phyloP scores from a whole-genome alignment of 2,888 invertebrate species.

The Ypsolopha sequella region DNA sequence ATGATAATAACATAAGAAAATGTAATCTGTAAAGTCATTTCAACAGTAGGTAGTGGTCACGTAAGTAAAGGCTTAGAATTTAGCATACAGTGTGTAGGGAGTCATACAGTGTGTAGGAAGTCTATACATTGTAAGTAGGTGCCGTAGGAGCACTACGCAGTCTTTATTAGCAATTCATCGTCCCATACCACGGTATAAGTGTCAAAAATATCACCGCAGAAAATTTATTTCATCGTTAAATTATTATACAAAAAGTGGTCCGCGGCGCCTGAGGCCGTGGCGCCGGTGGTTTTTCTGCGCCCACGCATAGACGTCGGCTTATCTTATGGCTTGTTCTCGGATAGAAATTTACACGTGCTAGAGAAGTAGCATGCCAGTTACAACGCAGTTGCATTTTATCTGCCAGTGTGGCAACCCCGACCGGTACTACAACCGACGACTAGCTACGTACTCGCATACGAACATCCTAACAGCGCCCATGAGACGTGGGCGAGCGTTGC shows the following conservation, averaged over 20 bases:
- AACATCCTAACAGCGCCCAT: conserved; percentile 47
- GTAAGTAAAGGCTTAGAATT: neutral
- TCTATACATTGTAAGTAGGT: conserved; percentile 33
- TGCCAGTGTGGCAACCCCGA: conserved; percentile 36
- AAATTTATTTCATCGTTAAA: conserved; percentile 17
- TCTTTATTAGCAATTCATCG: conserved; percentile 33
- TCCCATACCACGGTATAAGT: conserved; percentile 25
- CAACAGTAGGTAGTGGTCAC: neutral
- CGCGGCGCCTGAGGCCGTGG: conserved; percentile 28
- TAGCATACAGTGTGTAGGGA: neutral
- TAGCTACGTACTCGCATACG: conserved; percentile 31
- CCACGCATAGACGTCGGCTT: conserved; percentile 42
- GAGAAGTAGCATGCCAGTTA: conserved; percentile 49
- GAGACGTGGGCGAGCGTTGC: conserved; percentile 60
- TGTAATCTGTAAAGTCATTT: neutral
- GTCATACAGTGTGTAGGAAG: conserved; percentile 28
- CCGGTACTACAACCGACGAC: neutral
- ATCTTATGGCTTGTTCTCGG: conserved; percentile 55
- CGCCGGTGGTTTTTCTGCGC: conserved; percentile 43
- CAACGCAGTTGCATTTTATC: conserved; percentile 60
- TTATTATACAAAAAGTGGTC: conserved; percentile 1
- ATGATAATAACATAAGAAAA: neutral
- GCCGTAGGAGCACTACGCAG: conserved; percentile 32
- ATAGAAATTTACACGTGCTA: conserved; percentile 66
- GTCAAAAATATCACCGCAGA: conserved; percentile 28